A percentile compares a stretch with the other conserved stretches of the same genome.
These are phyloP conservation scores for Ormyrus rosae DNA, from an alignment of 2,888 invertebrate genomes.

Conservation along the genomic window DNA sequence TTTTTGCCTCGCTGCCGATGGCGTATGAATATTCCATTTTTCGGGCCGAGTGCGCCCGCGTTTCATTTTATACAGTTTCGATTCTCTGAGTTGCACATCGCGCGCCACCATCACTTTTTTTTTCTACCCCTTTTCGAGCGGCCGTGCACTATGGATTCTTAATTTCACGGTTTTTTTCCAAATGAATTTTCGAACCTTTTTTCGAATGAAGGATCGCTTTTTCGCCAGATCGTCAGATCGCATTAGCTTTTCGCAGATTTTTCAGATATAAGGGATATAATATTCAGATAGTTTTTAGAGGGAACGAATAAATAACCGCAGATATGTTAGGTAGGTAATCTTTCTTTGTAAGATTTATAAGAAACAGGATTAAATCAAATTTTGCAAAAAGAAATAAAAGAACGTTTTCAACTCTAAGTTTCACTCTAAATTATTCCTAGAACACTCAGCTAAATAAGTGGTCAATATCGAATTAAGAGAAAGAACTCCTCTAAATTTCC, in stretches of 20 bases:
- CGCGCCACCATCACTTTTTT: background rate
- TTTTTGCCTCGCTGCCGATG: background rate
- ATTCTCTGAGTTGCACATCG: background rate
- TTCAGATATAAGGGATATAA: no score
- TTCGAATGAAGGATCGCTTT: background rate
- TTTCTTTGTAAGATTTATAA: no score
- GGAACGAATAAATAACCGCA: no score
- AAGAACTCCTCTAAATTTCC: slow-evolving; percentile 10
- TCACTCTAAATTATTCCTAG: no score
- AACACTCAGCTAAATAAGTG: slow-evolving; percentile 6
- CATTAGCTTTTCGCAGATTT: no score
- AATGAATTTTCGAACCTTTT: slow-evolving; percentile 35
- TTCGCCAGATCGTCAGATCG: background rate
- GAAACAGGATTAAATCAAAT: no score
- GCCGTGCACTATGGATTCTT: background rate
- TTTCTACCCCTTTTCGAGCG: background rate
- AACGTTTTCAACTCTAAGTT: no score
- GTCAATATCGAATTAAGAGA: slow-evolving; percentile 27
- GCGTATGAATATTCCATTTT: slow-evolving; percentile 52
- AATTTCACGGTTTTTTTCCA: slow-evolving; percentile 14
- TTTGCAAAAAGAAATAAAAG: no score
- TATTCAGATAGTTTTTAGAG: no score
- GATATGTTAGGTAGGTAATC: no score
- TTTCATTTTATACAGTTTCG: slow-evolving; percentile 45
- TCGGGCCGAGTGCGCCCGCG: background rate